Conservation (phyloP, 2,888 invertebrate species). For the Eupithecia vulgata region DNA sequence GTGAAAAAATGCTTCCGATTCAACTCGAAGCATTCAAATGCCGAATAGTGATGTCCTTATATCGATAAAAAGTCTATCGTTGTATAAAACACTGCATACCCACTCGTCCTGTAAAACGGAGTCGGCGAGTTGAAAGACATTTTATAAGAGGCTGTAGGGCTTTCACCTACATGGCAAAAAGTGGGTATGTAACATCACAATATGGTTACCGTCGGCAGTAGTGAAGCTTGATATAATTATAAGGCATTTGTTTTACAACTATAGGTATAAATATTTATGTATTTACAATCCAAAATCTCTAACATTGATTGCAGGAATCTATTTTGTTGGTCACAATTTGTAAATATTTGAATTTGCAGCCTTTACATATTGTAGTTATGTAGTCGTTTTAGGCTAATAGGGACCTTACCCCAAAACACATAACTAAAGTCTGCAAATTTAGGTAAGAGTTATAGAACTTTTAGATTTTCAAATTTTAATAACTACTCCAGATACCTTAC, state of each 20-base stretch:
- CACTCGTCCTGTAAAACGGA: slow-evolving; percentile 52
- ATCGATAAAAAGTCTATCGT: slow-evolving; percentile 51
- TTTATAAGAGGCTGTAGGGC: slow-evolving; percentile 58
- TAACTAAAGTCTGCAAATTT: no score
- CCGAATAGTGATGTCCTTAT: slow-evolving; percentile 36
- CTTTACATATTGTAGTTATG: no score
- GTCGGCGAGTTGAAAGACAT: slow-evolving; percentile 73
- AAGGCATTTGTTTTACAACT: no score
- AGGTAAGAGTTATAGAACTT: not conserved
- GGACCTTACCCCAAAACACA: no score
- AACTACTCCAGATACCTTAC: not conserved
- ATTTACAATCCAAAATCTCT: no score
- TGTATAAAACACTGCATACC: slow-evolving; percentile 44
- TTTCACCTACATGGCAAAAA: slow-evolving; percentile 62
- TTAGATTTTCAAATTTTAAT: not conserved
- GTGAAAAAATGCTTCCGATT: slow-evolving; percentile 18
- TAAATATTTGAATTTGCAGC: no score
- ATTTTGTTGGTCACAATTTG: not conserved
- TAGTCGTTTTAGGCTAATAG: no score
- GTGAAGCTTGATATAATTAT: not conserved
- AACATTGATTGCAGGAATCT: not conserved
- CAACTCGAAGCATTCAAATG: slow-evolving; percentile 24
- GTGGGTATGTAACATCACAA: slow-evolving; percentile 30
- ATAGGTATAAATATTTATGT: no score
- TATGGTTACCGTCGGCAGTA: slow-evolving; percentile 14